Conservation (phyloP, 1,140 invertebrate species). For the Mactra quadrangularis region DNA sequence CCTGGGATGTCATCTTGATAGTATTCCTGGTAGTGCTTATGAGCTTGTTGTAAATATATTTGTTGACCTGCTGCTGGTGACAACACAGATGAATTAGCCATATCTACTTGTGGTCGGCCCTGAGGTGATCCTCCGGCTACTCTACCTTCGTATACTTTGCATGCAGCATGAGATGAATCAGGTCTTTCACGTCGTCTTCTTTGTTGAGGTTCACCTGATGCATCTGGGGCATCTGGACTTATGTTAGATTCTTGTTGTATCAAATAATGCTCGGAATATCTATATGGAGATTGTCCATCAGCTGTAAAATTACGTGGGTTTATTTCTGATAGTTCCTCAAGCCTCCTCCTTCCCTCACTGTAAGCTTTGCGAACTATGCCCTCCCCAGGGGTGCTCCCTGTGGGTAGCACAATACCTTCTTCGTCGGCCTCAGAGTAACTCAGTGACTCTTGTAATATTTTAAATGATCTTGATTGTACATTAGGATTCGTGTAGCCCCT, state of each 20-base stretch:
- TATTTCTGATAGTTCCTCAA: slow-evolving; percentile 54
- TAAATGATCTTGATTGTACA: slow-evolving; percentile 79
- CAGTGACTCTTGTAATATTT: slow-evolving; percentile 74
- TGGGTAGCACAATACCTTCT: slow-evolving; percentile 60
- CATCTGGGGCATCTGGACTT: neutral
- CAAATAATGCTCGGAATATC: slow-evolving; percentile 31
- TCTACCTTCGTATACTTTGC: slow-evolving; percentile 24
- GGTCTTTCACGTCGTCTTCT: neutral
- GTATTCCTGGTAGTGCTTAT: slow-evolving; percentile 36
- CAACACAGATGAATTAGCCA: slow-evolving; percentile 35
- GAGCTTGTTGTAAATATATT: slow-evolving; percentile 49
- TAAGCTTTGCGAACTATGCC: slow-evolving; percentile 51
- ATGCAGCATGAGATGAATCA: neutral
- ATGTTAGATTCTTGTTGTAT: neutral
- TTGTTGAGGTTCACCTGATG: neutral
- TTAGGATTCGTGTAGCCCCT: slow-evolving; percentile 77
- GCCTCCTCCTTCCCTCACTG: slow-evolving; percentile 54
- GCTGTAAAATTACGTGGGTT: slow-evolving; percentile 55
- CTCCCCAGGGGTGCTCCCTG: slow-evolving; percentile 51
- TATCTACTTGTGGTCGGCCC: slow-evolving; percentile 14
- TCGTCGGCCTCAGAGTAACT: slow-evolving; percentile 68
- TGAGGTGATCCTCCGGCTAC: neutral
- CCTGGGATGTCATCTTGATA: neutral
- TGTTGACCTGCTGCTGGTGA: slow-evolving; percentile 54
- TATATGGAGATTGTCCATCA: slow-evolving; percentile 56